Conservation (phyloP, 1,140 invertebrate genomes). For the Varroa destructor region DNA sequence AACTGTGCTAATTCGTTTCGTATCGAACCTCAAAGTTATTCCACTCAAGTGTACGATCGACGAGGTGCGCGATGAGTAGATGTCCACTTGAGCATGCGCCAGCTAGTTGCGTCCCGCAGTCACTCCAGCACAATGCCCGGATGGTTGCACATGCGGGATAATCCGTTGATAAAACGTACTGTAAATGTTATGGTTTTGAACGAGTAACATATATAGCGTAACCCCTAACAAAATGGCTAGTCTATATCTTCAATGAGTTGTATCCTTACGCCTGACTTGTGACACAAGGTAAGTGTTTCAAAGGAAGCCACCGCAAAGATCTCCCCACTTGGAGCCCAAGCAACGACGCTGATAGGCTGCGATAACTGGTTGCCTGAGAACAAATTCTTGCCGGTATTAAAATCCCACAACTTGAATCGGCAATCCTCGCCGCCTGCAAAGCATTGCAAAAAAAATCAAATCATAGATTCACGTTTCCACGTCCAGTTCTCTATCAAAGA, state of each 20-base stretch:
- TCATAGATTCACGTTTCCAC: conserved; percentile 52
- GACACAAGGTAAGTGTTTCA: conserved; percentile 80
- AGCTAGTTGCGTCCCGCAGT: conserved; percentile 85
- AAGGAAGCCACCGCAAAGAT: conserved; percentile 83
- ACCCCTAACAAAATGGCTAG: no score
- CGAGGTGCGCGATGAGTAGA: conserved; percentile 74
- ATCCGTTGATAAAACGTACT: conserved; percentile 26
- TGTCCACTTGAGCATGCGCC: conserved; percentile 80
- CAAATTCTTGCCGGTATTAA: conserved; percentile 60
- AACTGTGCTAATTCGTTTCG: no score
- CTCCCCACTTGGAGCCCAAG: conserved; percentile 78
- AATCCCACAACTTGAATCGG: conserved; percentile 86
- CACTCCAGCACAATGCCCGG: conserved; percentile 76
- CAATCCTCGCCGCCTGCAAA: conserved; percentile 91
- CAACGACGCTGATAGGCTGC: conserved; percentile 75
- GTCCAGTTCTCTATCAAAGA: no score
- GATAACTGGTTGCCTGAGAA: conserved; percentile 67
- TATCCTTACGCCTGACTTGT: conserved; percentile 67
- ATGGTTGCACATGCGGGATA: conserved; percentile 52
- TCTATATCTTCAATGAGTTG: neutral
- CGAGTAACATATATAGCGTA: neutral
- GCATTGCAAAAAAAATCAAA: conserved; percentile 43
- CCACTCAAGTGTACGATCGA: conserved; percentile 73
- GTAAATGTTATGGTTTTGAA: conserved; percentile 29
- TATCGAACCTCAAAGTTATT: conserved; percentile 55